Percentiles rank a stretch among this genome's conserved stretches.
Evolutionary conservation across 2,888 invertebrate genomes (phyloP).

Genomic region (Opisthograptis luteolata): DNA sequence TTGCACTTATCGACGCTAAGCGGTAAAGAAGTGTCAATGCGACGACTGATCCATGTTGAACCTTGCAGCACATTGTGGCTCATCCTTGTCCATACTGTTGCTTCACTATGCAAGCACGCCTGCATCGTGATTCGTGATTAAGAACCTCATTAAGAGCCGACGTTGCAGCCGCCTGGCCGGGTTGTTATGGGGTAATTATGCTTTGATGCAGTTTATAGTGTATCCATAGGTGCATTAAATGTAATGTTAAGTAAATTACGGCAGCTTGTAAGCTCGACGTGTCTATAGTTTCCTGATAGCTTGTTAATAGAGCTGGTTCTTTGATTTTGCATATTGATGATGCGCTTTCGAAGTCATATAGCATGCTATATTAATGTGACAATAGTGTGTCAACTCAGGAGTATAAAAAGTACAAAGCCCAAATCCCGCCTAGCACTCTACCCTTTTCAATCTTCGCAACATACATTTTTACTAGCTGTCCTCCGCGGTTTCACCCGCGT

Average conservation of each 20-base stretch:
- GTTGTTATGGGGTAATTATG: slow-evolving; percentile 16
- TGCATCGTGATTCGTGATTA: slow-evolving; percentile 16
- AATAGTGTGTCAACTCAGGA: too few relatives aligned
- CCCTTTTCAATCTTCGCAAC: too few relatives aligned
- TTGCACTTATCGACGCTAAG: too few relatives aligned
- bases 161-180: slow-evolving; percentile 8
- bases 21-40: too few relatives aligned
- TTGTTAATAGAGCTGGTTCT: neutral
- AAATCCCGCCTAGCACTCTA: too few relatives aligned
- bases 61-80: neutral
- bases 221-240: neutral
- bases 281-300: neutral
- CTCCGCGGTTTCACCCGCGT: too few relatives aligned
- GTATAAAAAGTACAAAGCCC: too few relatives aligned
- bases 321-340: neutral
- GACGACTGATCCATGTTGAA: too few relatives aligned
- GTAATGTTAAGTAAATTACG: slow-evolving; percentile 14
- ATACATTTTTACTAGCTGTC: too few relatives aligned
- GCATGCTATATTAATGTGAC: too few relatives aligned
- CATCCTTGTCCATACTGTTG: neutral
- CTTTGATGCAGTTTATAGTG: slow-evolving; percentile 12
- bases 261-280: neutral
- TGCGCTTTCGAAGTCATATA: too few relatives aligned
- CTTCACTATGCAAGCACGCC: neutral
- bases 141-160: slow-evolving; percentile 19